These are phyloP conservation scores for Orthosia gothica DNA, from an alignment of 2,888 invertebrate species.

Conservation along the genomic window DNA sequence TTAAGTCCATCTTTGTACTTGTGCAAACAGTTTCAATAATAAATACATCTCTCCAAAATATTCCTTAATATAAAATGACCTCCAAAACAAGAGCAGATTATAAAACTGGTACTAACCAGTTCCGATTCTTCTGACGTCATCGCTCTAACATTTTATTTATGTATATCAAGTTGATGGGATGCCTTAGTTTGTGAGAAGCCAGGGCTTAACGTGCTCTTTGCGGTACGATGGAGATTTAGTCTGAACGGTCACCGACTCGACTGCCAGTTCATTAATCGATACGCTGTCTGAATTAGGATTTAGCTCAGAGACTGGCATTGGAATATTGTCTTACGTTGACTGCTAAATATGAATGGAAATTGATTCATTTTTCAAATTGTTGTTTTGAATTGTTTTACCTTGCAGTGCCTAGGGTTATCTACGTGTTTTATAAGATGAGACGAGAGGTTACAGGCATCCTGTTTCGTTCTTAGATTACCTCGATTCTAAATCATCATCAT, in stretches of 20 bases:
- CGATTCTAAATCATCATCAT: too few relatives aligned
- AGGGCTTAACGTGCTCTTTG: constrained; percentile 63
- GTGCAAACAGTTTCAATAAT: too few relatives aligned
- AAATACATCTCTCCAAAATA: not conserved
- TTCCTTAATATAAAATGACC: not conserved
- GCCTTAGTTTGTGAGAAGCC: constrained; percentile 38
- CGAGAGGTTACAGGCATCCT: not conserved
- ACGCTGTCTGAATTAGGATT: constrained; percentile 33
- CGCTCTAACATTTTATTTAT: constrained; percentile 46
- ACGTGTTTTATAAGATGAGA: not conserved
- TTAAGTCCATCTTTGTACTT: too few relatives aligned
- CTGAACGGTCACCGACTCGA: constrained; percentile 41
- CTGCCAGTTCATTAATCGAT: constrained; percentile 40
- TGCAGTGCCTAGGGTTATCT: not conserved
- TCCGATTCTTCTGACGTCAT: constrained; percentile 51
- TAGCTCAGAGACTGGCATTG: constrained; percentile 15
- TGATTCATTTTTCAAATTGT: not conserved
- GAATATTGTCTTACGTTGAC: constrained; percentile 17
- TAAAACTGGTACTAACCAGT: constrained; percentile 40
- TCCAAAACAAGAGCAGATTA: not conserved
- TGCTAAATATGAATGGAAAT: not conserved
- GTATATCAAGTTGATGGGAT: constrained; percentile 51
- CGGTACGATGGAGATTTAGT: constrained; percentile 57
- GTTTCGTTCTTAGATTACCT: not conserved
- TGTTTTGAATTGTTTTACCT: not conserved